Conservation (phyloP, 2,797 vertebrate genomes). For the Muscicapa comitata region DNA sequence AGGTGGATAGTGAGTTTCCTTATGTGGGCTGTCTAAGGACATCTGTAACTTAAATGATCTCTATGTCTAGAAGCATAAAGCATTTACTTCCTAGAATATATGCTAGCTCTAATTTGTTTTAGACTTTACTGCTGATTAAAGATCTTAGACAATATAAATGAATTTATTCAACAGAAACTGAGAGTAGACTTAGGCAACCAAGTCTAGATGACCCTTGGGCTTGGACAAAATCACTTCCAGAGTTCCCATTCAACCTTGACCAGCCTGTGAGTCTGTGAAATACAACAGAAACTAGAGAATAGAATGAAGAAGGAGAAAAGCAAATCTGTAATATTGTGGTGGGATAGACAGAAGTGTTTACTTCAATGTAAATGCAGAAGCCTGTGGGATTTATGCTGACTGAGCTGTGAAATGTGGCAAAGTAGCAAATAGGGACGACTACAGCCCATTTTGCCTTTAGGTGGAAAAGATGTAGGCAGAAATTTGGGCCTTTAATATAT, state of each 20-base stretch:
- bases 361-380: not conserved
- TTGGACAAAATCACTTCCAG: not conserved
- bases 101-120: not conserved
- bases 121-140: not conserved
- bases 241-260: not conserved
- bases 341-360: not conserved
- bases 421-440: not conserved
- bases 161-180: not conserved
- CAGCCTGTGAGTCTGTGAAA: not conserved
- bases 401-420: not conserved
- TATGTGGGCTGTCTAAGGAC: not conserved
- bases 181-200: fast-evolving
- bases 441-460: not conserved
- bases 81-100: not conserved
- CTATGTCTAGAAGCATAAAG: not conserved
- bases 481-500: not conserved
- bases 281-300: not conserved
- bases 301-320: not conserved
- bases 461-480: not conserved
- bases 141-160: not conserved
- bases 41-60: not conserved
- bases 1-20: not conserved
- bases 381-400: not conserved
- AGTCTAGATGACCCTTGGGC: not conserved
- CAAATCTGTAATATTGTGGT: not conserved